Percentiles rank a stretch among this genome's conserved stretches.
Evolutionary conservation across 2,888 invertebrate species (phyloP).

Genomic region (Drosophila fulvimacula): DNA sequence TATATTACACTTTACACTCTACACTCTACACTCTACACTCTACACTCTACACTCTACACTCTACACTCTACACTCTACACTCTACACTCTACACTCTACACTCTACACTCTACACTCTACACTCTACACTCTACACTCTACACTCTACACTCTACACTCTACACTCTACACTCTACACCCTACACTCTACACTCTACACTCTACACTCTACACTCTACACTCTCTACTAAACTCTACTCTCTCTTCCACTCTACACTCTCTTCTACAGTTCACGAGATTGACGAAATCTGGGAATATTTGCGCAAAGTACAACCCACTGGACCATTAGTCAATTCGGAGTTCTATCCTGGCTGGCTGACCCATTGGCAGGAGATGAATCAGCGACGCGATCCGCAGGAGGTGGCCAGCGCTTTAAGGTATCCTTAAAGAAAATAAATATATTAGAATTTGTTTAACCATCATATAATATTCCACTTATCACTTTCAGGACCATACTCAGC

Average conservation of each 20-base stretch:
- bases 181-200: too few relatives aligned
- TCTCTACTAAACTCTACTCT: too few relatives aligned
- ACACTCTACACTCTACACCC: too few relatives aligned
- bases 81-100: too few relatives aligned
- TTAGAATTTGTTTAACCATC: background rate
- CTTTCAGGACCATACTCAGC: conserved; percentile 86
- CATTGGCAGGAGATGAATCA: conserved; percentile 92
- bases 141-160: too few relatives aligned
- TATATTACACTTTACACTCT: too few relatives aligned
- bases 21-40: background rate
- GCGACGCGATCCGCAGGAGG: conserved; percentile 85
- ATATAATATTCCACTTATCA: background rate
- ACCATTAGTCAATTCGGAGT: conserved; percentile 95
- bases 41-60: background rate
- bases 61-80: too few relatives aligned
- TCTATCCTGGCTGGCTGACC: conserved; percentile 96
- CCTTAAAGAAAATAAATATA: background rate
- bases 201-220: too few relatives aligned
- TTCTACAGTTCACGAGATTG: conserved; percentile 73
- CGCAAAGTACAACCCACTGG: conserved; percentile 88
- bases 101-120: too few relatives aligned
- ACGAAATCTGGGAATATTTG: conserved; percentile 85
- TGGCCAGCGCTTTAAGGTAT: conserved; percentile 85
- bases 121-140: background rate
- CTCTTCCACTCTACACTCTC: background rate